A percentile compares a stretch with the other conserved stretches of the same genome.
Evolutionary conservation across 2,888 invertebrate species (phyloP).

Genomic region (Aplocera efformata): DNA sequence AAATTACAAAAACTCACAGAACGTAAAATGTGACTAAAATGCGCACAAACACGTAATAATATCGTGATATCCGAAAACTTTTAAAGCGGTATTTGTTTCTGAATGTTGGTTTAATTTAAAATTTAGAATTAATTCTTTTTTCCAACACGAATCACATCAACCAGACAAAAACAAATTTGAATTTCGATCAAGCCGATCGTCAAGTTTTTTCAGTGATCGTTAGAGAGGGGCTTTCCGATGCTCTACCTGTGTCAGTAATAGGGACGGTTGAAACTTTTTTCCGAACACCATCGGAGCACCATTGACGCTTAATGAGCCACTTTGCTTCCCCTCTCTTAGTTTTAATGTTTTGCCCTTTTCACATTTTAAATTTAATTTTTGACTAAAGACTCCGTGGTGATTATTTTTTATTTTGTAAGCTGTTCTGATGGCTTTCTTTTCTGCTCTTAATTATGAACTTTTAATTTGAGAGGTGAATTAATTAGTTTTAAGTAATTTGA

Average conservation of each 20-base stretch:
- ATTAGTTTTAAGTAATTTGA: too few species aligned
- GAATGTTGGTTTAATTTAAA: conserved; percentile 13
- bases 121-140: too few species aligned
- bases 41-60: too few species aligned
- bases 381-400: conserved; percentile 23
- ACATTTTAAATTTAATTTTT: conserved; percentile 45
- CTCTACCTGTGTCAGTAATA: conserved; percentile 15
- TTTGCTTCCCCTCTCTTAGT: conserved; percentile 45
- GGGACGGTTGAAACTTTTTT: conserved; percentile 36
- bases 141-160: too few species aligned
- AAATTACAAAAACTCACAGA: too few species aligned
- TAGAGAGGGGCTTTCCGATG: conserved; percentile 36
- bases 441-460: conserved; percentile 7
- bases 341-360: conserved; percentile 61
- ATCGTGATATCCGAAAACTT: too few species aligned
- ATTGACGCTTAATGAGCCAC: conserved; percentile 65
- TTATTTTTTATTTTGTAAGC: conserved; percentile 22
- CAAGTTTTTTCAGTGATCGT: conserved; percentile 8
- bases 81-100: too few species aligned
- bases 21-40: too few species aligned
- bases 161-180: too few species aligned
- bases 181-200: neutral
- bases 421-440: conserved; percentile 18
- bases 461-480: neutral
- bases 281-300: conserved; percentile 45